phyloP scores from a whole-genome alignment of 1,140 invertebrate genomes.

The Pachypeltis micranthus region DNA sequence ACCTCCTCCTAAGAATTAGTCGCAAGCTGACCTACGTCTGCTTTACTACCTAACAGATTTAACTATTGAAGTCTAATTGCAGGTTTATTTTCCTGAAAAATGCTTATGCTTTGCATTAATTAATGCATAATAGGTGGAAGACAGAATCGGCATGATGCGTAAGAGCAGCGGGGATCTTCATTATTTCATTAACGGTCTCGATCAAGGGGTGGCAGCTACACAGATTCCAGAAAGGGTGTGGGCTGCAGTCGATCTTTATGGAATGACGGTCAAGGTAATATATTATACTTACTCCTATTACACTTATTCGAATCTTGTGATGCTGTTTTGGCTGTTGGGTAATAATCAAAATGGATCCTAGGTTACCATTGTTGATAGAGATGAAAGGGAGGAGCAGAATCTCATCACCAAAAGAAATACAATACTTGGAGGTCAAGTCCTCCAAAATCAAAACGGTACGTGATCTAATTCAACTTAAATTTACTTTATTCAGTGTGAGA shows the following conservation, averaged over 20 bases:
- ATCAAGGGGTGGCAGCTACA: constrained; percentile 79
- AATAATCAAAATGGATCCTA: constrained; percentile 27
- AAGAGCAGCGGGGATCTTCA: constrained; percentile 72
- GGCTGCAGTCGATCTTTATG: constrained; percentile 91
- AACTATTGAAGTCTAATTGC: background rate
- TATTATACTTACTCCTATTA: too few relatives aligned
- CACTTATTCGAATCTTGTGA: too few relatives aligned
- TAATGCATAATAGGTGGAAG: constrained; percentile 68
- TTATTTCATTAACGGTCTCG: constrained; percentile 85
- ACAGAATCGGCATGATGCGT: constrained; percentile 76
- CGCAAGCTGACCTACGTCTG: too few relatives aligned
- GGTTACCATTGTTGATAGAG: constrained; percentile 69
- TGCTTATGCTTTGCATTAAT: too few relatives aligned
- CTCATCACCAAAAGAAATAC: constrained; percentile 55
- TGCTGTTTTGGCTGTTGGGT: constrained; percentile 3
- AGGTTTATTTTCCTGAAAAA: too few relatives aligned
- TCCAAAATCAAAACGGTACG: constrained; percentile 36
- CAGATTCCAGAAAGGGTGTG: constrained; percentile 65
- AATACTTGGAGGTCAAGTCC: constrained; percentile 36
- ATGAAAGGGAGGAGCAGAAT: constrained; percentile 67
- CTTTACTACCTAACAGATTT: background rate
- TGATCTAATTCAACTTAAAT: constrained; percentile 9
- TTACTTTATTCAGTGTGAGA: background rate
- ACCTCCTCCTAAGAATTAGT: too few relatives aligned
- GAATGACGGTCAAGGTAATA: constrained; percentile 92